A percentile compares a stretch with the other conserved stretches of the same genome.
phyloP scores from a whole-genome alignment of 1,140 invertebrate genomes.

The Antheraea pernyi region DNA sequence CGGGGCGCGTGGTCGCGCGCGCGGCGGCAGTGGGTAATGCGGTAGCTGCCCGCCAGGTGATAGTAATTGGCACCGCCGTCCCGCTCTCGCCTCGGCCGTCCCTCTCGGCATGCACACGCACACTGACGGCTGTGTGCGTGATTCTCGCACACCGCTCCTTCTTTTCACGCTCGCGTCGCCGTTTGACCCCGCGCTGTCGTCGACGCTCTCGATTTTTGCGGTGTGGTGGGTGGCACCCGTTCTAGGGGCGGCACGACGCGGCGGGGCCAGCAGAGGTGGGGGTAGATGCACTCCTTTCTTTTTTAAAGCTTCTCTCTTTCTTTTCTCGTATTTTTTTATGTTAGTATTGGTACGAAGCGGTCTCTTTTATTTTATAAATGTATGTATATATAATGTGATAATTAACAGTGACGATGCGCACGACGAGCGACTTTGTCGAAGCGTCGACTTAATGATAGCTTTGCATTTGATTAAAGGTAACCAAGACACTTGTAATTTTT shows the following conservation, averaged over 20 bases:
- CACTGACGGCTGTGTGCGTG: slow-evolving; percentile 50
- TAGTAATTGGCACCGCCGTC: slow-evolving; percentile 75
- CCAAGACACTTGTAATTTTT: slow-evolving; percentile 69
- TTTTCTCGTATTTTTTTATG: slow-evolving; percentile 77
- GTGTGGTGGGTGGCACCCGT: slow-evolving; percentile 70
- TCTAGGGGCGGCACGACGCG: slow-evolving; percentile 51
- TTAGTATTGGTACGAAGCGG: slow-evolving; percentile 69
- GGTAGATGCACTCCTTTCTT: slow-evolving; percentile 76
- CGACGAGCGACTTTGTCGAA: slow-evolving; percentile 63
- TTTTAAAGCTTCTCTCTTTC: slow-evolving; percentile 79
- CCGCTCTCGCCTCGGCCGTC: slow-evolving; percentile 58
- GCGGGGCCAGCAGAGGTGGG: slow-evolving; percentile 54
- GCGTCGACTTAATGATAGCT: slow-evolving; percentile 73
- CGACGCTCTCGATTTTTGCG: slow-evolving; percentile 76
- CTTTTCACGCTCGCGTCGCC: slow-evolving; percentile 74
- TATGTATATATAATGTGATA: slow-evolving; percentile 75
- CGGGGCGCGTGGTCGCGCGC: slow-evolving; percentile 68
- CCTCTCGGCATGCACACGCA: slow-evolving; percentile 62
- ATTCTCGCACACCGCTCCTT: slow-evolving; percentile 63
- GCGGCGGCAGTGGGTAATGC: slow-evolving; percentile 75
- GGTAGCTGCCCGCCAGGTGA: slow-evolving; percentile 76
- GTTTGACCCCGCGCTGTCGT: slow-evolving; percentile 71
- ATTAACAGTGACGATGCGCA: slow-evolving; percentile 74
- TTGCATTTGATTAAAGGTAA: slow-evolving; percentile 76
- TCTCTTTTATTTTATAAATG: slow-evolving; percentile 68